Percentiles rank a stretch among this genome's conserved stretches.
Evolutionary conservation across 1,140 invertebrate species (phyloP).

Genomic region (Elymnias hypermnestra): DNA sequence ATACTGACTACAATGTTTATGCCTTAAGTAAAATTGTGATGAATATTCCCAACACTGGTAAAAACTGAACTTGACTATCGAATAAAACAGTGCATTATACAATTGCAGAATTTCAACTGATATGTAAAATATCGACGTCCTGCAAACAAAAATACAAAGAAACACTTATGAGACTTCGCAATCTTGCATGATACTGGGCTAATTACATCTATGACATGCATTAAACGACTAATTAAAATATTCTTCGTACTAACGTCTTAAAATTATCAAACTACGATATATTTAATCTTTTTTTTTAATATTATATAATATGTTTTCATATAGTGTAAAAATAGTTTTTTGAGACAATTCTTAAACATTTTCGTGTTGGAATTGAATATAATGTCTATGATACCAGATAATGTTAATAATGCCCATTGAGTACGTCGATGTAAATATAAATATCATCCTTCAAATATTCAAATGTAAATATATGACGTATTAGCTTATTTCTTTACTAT

Average conservation of each 20-base stretch:
- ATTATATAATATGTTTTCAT: slow-evolving; percentile 55
- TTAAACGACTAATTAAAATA: slow-evolving; percentile 72
- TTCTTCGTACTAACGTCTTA: slow-evolving; percentile 62
- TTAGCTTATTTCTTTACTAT: slow-evolving; percentile 32
- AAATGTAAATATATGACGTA: slow-evolving; percentile 33
- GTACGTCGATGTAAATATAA: slow-evolving; percentile 10
- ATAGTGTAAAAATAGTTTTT: slow-evolving; percentile 70
- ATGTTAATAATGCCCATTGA: slow-evolving; percentile 56
- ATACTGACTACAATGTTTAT: neutral
- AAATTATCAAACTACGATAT: slow-evolving; percentile 68
- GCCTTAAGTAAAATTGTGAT: slow-evolving; percentile 25
- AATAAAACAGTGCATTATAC: slow-evolving; percentile 8
- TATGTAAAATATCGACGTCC: slow-evolving; percentile 36
- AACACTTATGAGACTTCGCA: slow-evolving; percentile 27
- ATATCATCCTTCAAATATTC: slow-evolving; percentile 26
- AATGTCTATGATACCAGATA: slow-evolving; percentile 36
- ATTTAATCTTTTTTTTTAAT: slow-evolving; percentile 53
- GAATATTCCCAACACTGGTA: slow-evolving; percentile 21
- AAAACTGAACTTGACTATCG: slow-evolving; percentile 1
- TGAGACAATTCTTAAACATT: slow-evolving; percentile 55
- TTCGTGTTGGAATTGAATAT: slow-evolving; percentile 35
- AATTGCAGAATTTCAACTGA: slow-evolving; percentile 28
- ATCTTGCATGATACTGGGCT: slow-evolving; percentile 39
- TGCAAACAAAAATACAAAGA: slow-evolving; percentile 49
- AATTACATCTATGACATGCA: slow-evolving; percentile 67